Base-by-base conservation (phyloP, 92 coral and sea anemone genomes). In the Umimayanthus kanabou region DNA sequence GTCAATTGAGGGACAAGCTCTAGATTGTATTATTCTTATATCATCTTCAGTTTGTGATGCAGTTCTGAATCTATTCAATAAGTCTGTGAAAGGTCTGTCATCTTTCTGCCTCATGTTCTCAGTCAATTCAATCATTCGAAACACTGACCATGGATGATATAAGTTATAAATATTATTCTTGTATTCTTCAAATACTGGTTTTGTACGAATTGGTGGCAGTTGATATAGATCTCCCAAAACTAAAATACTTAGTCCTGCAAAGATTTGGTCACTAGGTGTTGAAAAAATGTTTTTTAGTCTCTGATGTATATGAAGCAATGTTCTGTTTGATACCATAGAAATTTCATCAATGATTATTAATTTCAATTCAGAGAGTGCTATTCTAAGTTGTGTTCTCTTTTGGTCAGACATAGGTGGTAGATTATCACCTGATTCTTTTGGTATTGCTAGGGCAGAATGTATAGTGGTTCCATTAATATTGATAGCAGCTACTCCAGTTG, bases 231-330 rank as follows among this genome's bases (percentile, higher is more conserved):
- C 92, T n/a, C 95, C 92, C 7, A 90, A 86, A 33, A 75, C 93
- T 9, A 92, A 28, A 22, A 92, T 77, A 89, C 89, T 90, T 9
- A 90, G 77, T 50, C 95, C 90, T 26, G 95, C 95, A 92, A 90
- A 90, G 49, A 92, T 45, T 39, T 88, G 89, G 28, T 76, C 55
- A 80, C 71, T 87, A 15, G 88, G 82, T 82, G 94, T 90, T 18
- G 77, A 78, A 83, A 92, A 92, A 65, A 90, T 90, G 22, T 92
- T 83, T 90, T 92, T 84, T 4, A 88, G 88, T 77, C 88, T 74
- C 78, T 91, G 96, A 72, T 93, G 96, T 16, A 93, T 87, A 72
- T 93, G 92, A 15, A 93, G 94, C 61, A 93, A 73, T 18, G 92
- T 85, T 22, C 72, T 85, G 73, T 93, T 93, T 82, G 81, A 67